Percentiles rank a stretch among this genome's conserved stretches.
phyloP scores from a whole-genome alignment of 2,113 vertebrate species.

The Callithrix jacchus region DNA sequence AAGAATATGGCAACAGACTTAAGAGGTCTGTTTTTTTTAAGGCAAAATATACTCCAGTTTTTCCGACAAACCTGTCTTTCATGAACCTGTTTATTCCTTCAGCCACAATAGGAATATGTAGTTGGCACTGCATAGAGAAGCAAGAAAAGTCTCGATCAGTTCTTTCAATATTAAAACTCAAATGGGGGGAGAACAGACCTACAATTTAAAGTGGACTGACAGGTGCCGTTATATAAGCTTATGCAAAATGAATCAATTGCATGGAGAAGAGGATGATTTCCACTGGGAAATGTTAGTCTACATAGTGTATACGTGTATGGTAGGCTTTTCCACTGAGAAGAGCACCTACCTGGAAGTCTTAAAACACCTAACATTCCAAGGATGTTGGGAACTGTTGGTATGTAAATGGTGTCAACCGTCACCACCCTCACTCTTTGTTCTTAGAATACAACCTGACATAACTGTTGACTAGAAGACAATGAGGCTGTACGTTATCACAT shows the following conservation, averaged over 20 bases:
- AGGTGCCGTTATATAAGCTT: neutral
- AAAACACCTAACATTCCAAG: neutral
- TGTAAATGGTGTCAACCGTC: neutral
- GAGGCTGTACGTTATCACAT: neutral
- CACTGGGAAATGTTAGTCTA: neutral
- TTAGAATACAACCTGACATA: neutral
- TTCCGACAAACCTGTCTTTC: neutral
- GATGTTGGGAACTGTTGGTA: neutral
- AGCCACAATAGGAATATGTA: neutral
- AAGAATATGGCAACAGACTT: neutral
- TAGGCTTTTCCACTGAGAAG: neutral
- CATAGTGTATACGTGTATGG: neutral
- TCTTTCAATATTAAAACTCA: neutral
- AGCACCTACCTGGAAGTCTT: neutral
- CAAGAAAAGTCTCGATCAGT: neutral
- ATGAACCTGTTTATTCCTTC: neutral
- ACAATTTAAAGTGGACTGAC: neutral
- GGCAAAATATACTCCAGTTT: neutral
- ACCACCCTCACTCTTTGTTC: neutral
- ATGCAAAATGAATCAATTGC: neutral
- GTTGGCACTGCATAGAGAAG: neutral
- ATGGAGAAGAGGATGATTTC: neutral
- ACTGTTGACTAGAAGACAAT: neutral
- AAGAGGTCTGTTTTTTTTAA: neutral
- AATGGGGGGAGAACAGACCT: neutral